A percentile compares a stretch with the other conserved stretches of the same genome.
These are phyloP conservation scores for Seira musarum DNA, from an alignment of 2,888 invertebrate genomes.

Conservation along the genomic window DNA sequence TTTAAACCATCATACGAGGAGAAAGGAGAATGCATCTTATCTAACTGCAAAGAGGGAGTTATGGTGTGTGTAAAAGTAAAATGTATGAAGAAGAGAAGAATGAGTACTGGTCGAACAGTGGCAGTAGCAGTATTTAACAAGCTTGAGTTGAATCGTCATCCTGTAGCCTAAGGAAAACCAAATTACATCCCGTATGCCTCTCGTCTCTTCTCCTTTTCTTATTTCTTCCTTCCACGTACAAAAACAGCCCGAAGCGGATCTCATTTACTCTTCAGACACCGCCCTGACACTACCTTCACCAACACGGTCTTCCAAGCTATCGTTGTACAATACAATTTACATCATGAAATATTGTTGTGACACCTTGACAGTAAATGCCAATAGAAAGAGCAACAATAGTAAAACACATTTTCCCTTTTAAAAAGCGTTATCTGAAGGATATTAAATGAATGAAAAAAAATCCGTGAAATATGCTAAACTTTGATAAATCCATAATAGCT, in stretches of 20 bases:
- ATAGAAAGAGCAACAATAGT: background rate
- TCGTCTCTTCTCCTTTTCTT: slow-evolving; percentile 27
- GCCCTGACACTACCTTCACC: slow-evolving; percentile 21
- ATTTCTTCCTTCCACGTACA: background rate
- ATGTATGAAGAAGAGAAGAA: background rate
- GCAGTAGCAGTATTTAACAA: slow-evolving; percentile 65
- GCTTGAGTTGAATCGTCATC: slow-evolving; percentile 63
- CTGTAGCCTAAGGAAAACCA: slow-evolving; percentile 61
- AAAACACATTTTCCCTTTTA: background rate
- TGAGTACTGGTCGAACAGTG: slow-evolving; percentile 45
- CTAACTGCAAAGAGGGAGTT: slow-evolving; percentile 16
- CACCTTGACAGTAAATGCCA: slow-evolving; percentile 31
- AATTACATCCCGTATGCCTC: slow-evolving; percentile 67
- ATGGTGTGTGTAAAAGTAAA: background rate
- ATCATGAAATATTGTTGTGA: slow-evolving; percentile 36
- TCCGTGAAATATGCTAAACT: background rate
- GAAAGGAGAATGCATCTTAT: background rate
- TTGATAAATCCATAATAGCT: background rate
- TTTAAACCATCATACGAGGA: background rate
- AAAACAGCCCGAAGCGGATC: slow-evolving; percentile 36
- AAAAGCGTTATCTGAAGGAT: background rate
- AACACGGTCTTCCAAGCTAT: slow-evolving; percentile 10
- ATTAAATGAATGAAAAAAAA: too few relatives aligned
- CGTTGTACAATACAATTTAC: slow-evolving; percentile 2
- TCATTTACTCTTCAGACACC: slow-evolving; percentile 24